phyloP scores from a whole-genome alignment of 2,888 invertebrate genomes.

The Sipha maydis region DNA sequence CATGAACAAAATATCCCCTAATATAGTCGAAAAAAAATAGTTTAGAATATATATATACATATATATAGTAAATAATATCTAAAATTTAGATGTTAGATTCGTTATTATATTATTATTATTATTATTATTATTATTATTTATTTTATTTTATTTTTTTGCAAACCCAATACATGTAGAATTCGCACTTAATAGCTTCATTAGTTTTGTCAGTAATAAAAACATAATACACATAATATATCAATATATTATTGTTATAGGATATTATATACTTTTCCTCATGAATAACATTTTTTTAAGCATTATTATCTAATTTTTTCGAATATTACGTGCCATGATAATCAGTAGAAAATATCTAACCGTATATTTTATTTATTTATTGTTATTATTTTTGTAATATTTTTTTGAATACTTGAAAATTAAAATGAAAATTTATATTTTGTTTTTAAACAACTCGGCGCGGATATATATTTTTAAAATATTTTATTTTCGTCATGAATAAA shows the following conservation, averaged over 20 bases:
- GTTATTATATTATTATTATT: constrained; percentile 24
- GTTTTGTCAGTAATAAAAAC: constrained; percentile 59
- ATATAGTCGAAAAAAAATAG: constrained; percentile 55
- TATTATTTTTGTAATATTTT: constrained; percentile 38
- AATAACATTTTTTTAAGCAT: constrained; percentile 44
- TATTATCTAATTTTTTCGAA: constrained; percentile 57
- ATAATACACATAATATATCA: constrained; percentile 52
- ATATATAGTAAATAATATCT: constrained; percentile 50
- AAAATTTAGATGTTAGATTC: constrained; percentile 56
- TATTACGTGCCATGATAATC: constrained; percentile 56
- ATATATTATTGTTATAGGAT: constrained; percentile 54
- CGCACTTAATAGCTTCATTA: constrained; percentile 61
- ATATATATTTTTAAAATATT: constrained; percentile 45
- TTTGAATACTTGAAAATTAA: constrained; percentile 42
- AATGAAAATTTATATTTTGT: constrained; percentile 51
- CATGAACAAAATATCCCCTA: constrained; percentile 59
- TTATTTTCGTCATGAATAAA: constrained; percentile 37
- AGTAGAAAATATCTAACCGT: constrained; percentile 42
- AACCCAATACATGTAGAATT: constrained; percentile 58
- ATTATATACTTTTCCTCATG: constrained; percentile 47
- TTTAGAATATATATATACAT: constrained; percentile 49
- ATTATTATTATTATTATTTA: constrained; percentile 35
- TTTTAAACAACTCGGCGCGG: constrained; percentile 60
- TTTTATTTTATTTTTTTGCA: constrained; percentile 40
- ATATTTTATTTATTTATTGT: constrained; percentile 25